phyloP scores from a whole-genome alignment of 2,797 vertebrate genomes.

The Myiothlypis chrysogaster region DNA sequence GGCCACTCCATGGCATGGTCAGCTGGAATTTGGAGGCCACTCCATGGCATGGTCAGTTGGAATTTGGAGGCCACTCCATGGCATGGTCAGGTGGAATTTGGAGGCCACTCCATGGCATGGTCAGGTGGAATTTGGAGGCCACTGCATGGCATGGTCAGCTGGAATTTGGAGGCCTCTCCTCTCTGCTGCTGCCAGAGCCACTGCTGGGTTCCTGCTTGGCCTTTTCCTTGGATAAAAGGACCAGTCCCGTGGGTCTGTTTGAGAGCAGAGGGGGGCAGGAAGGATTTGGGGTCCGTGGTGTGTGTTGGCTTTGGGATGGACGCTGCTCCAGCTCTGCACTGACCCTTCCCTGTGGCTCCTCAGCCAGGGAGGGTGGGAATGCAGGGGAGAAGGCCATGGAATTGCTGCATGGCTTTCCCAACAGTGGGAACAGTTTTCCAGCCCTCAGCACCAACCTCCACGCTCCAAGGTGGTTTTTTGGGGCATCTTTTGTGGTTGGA shows the following conservation, averaged over 20 bases:
- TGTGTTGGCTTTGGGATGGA: neutral
- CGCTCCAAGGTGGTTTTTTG: accelerated
- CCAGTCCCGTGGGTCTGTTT: accelerated
- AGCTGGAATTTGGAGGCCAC: neutral
- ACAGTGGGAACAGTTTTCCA: neutral
- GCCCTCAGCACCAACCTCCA: neutral
- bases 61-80: neutral
- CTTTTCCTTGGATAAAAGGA: neutral
- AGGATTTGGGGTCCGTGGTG: accelerated
- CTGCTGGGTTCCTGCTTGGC: neutral
- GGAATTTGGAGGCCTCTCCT: neutral
- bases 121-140: no score
- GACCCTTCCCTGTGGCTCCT: neutral
- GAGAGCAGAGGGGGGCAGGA: neutral
- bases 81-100: neutral
- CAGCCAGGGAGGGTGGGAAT: neutral
- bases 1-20: neutral
- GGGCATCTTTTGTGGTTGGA: neutral
- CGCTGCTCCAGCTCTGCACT: accelerated
- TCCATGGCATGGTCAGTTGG: accelerated
- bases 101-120: neutral
- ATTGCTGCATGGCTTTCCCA: neutral
- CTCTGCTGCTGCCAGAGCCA: neutral
- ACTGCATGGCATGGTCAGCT: accelerated
- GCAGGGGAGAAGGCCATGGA: neutral